Conservation (phyloP, 1,140 invertebrate genomes). For the Idris sp. region DNA sequence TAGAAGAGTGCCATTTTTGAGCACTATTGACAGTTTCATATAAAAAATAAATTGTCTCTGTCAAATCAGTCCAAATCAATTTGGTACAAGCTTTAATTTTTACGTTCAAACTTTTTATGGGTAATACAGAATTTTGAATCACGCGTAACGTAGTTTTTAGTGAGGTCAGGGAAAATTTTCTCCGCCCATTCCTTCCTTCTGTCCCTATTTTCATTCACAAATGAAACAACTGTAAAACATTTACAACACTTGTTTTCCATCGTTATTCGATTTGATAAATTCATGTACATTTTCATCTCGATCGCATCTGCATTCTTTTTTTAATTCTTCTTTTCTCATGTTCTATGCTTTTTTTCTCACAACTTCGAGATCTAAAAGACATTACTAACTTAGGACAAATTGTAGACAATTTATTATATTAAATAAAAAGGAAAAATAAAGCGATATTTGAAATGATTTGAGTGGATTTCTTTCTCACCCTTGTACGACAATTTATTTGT, state of each 20-base stretch:
- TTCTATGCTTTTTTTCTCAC: slow-evolving; percentile 68
- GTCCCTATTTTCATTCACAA: slow-evolving; percentile 33
- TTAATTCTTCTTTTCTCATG: slow-evolving; percentile 20
- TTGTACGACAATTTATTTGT: too few relatives aligned
- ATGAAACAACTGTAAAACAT: slow-evolving; percentile 41
- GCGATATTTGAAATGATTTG: slow-evolving; percentile 73
- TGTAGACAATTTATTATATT: slow-evolving; percentile 79
- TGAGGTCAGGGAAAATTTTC: slow-evolving; percentile 31
- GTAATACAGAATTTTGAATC: slow-evolving; percentile 40
- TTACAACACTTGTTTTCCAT: slow-evolving; percentile 26
- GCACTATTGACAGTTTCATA: slow-evolving; percentile 15
- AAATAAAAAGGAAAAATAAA: slow-evolving; percentile 77
- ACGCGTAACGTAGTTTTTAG: slow-evolving; percentile 42
- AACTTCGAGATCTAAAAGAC: slow-evolving; percentile 74
- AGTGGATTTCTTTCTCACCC: neutral
- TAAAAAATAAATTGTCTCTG: slow-evolving; percentile 43
- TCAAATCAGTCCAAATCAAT: slow-evolving; percentile 32
- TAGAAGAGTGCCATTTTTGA: slow-evolving; percentile 24
- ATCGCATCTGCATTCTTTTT: slow-evolving; percentile 47
- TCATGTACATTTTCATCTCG: slow-evolving; percentile 38
- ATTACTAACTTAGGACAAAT: slow-evolving; percentile 77
- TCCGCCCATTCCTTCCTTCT: slow-evolving; percentile 47
- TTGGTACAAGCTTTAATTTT: slow-evolving; percentile 50
- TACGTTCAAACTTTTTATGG: slow-evolving; percentile 23
- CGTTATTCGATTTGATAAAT: slow-evolving; percentile 6